These are phyloP conservation scores for Alsophila aescularia DNA, from an alignment of 2,888 invertebrate genomes.

Conservation along the genomic window DNA sequence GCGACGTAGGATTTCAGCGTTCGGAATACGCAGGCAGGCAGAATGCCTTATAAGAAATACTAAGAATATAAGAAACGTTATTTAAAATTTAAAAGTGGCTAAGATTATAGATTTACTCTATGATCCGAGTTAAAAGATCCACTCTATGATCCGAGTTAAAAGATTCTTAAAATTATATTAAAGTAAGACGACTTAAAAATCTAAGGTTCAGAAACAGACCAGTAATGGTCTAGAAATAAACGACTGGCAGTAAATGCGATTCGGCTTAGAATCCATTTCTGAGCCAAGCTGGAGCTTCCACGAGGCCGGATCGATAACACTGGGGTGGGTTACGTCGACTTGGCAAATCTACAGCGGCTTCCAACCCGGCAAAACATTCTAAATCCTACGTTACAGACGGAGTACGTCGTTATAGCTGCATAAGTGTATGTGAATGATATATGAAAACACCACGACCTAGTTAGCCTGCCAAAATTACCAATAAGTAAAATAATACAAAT, in stretches of 20 bases:
- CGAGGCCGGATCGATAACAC: slow-evolving; percentile 24
- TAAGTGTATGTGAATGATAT: not conserved
- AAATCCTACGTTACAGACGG: slow-evolving; percentile 4
- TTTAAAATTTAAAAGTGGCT: too few relatives aligned
- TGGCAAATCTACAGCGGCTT: slow-evolving; percentile 24
- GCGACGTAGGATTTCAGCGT: too few relatives aligned
- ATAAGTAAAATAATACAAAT: not conserved
- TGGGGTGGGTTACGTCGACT: slow-evolving; percentile 24
- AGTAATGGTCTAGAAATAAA: slow-evolving; percentile 1
- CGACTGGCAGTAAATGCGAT: slow-evolving; percentile 9
- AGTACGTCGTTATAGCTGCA: slow-evolving; percentile 1
- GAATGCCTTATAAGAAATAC: too few relatives aligned
- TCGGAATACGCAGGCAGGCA: too few relatives aligned
- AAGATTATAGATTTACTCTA: too few relatives aligned
- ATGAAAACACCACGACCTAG: slow-evolving; percentile 3
- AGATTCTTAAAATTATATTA: too few relatives aligned
- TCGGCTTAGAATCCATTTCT: slow-evolving; percentile 20
- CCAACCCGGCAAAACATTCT: slow-evolving; percentile 20
- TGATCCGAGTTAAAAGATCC: too few relatives aligned
- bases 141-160: too few relatives aligned
- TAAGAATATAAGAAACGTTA: too few relatives aligned
- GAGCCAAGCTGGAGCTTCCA: slow-evolving; percentile 18
- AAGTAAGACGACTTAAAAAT: too few relatives aligned
- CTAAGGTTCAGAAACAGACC: not conserved
- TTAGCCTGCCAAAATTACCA: slow-evolving; percentile 3